Conservation (phyloP, 2,113 vertebrate species). For the Aegotheles bennettii region DNA sequence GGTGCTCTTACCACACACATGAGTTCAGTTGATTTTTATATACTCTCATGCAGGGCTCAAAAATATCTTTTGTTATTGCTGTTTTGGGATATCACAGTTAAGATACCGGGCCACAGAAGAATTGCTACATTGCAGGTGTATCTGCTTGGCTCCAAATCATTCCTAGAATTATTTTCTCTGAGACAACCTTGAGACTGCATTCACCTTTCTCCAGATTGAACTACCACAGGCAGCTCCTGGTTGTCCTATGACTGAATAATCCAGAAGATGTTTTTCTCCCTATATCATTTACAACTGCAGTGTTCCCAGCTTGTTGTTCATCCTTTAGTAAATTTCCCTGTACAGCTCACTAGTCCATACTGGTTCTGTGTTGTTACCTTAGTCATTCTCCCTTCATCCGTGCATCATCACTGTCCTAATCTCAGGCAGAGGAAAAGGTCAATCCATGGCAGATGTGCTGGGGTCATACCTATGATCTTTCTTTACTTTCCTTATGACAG, state of each 20-base stretch:
- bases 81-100: neutral
- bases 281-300: neutral
- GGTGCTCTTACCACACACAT: neutral
- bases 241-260: neutral
- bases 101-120: neutral
- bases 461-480: neutral
- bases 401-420: too few species aligned
- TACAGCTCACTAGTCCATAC: neutral
- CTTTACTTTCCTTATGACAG: neutral
- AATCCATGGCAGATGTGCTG: too few species aligned
- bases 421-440: neutral
- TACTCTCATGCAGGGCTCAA: rapidly evolving
- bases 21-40: neutral
- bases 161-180: neutral
- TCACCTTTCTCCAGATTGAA: neutral
- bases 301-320: neutral
- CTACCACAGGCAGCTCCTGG: neutral
- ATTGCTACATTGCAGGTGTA: neutral
- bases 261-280: neutral
- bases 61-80: neutral
- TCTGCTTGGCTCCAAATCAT: neutral
- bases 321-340: neutral
- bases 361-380: neutral
- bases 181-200: neutral
- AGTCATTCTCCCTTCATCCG: neutral